Conservation (phyloP, 2,797 vertebrate species). For the Vultur gryphus region DNA sequence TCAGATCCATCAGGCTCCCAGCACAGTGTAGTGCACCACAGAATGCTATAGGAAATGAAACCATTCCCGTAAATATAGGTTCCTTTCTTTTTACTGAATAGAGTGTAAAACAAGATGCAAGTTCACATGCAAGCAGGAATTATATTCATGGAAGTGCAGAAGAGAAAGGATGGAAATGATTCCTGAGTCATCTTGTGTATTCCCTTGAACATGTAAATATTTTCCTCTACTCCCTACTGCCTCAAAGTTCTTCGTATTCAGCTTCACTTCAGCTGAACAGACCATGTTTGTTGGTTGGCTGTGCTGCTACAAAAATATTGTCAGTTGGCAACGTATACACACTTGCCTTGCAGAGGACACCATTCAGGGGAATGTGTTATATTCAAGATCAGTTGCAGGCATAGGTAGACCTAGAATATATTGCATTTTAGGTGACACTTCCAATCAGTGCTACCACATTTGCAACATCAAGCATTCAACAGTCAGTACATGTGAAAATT, state of each 20-base stretch:
- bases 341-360: background rate
- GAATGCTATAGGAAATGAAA: background rate
- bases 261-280: background rate
- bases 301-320: background rate
- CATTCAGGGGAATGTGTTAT: background rate
- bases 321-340: background rate
- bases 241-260: background rate
- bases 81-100: background rate
- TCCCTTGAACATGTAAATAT: background rate
- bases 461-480: background rate
- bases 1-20: background rate
- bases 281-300: background rate
- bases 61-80: background rate
- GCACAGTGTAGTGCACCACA: background rate
- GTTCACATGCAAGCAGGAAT: background rate
- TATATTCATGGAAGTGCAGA: background rate
- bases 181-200: background rate
- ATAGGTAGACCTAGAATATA: background rate
- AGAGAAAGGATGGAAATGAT: background rate
- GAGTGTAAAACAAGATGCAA: background rate
- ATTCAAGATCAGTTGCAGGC: background rate
- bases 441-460: background rate
- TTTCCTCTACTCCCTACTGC: background rate
- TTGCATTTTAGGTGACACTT: background rate
- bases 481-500: background rate